These are phyloP conservation scores for Criorhina ranunculi DNA, from an alignment of 2,888 invertebrate genomes.

Conservation along the genomic window DNA sequence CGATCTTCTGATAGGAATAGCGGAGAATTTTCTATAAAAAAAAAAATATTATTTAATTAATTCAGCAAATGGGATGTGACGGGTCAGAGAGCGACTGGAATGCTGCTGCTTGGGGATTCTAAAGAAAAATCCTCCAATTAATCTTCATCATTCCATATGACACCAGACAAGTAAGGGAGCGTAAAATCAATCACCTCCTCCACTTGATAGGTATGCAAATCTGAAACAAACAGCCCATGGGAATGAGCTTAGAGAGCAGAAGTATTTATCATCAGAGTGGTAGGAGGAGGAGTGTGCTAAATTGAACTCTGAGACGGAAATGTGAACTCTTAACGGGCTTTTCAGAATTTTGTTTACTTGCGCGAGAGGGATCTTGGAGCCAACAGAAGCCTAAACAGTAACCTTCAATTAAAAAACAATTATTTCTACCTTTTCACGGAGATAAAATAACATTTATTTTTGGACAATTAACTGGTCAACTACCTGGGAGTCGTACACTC, in stretches of 20 bases:
- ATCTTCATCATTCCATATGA: conserved; percentile 49
- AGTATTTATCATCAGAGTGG: conserved; percentile 49
- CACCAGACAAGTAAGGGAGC: conserved; percentile 19
- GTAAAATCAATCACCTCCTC: conserved; percentile 57
- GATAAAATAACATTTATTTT: conserved; percentile 32
- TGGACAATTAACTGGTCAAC: conserved; percentile 63
- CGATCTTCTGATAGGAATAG: conserved; percentile 38
- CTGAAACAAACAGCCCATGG: background rate
- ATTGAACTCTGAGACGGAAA: conserved; percentile 33
- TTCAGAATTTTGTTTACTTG: conserved; percentile 34
- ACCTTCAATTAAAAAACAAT: conserved; percentile 62
- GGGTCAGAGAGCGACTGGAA: conserved; percentile 33
- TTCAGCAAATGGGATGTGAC: conserved; percentile 23
- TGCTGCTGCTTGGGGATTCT: conserved; percentile 1
- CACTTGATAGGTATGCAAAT: conserved; percentile 10
- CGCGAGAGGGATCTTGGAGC: background rate
- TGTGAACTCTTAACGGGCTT: conserved; percentile 35
- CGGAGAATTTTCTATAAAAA: background rate
- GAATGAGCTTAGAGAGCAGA: background rate
- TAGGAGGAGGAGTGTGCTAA: conserved; percentile 3
- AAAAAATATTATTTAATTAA: conserved; percentile 57
- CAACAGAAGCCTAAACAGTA: conserved; percentile 14
- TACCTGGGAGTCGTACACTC: conserved; percentile 33
- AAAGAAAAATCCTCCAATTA: conserved; percentile 17
- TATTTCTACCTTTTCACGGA: conserved; percentile 26